Evolutionary conservation across 2,797 vertebrate species (phyloP).

Genomic region (Rhynchonycteris naso): DNA sequence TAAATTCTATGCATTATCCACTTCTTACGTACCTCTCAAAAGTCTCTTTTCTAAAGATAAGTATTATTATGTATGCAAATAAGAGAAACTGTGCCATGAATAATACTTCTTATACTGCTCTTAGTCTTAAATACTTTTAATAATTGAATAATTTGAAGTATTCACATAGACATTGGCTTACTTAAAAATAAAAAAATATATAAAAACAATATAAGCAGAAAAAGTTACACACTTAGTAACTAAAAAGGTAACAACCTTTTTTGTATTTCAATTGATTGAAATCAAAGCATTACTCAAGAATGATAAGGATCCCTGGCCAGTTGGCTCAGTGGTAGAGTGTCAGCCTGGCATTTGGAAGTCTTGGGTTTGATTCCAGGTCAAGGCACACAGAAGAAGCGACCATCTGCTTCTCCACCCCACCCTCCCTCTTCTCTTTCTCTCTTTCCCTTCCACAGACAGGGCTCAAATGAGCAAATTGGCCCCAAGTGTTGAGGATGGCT

Average conservation of each 20-base stretch:
- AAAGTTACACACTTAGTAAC: not conserved
- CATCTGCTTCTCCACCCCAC: too few relatives aligned
- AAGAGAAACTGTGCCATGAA: not conserved
- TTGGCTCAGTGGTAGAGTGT: too few relatives aligned
- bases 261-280: not conserved
- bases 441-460: too few relatives aligned
- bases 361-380: too few relatives aligned
- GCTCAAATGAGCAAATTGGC: too few relatives aligned
- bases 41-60: not conserved
- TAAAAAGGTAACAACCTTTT: not conserved
- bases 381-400: too few relatives aligned
- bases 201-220: conserved; percentile 23
- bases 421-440: too few relatives aligned
- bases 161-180: not conserved
- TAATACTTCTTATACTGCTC: conserved; percentile 30
- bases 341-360: too few relatives aligned
- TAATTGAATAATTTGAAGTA: conserved; percentile 43
- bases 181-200: conserved; percentile 14
- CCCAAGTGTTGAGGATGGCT: too few relatives aligned
- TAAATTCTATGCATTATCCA: conserved; percentile 11
- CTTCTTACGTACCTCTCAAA: conserved; percentile 21
- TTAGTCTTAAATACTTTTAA: conserved; percentile 30
- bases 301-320: not conserved
- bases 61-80: conserved; percentile 28
- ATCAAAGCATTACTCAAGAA: not conserved